Base-by-base conservation (phyloP, 2,888 invertebrate genomes). In the Hymenopus coronatus region DNA sequence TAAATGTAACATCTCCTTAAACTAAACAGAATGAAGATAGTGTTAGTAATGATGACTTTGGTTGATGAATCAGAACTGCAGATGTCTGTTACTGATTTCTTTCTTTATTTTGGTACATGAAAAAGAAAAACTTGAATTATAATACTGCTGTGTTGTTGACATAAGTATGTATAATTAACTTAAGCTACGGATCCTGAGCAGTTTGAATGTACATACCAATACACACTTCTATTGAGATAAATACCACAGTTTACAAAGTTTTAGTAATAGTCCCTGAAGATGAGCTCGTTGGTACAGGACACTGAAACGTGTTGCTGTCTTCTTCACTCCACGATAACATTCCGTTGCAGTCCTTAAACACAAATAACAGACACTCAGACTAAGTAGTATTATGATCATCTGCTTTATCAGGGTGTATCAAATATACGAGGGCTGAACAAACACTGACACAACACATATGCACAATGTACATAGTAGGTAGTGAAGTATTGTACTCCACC, bases 201-300 rank as follows among this genome's bases (percentile, higher is more conserved):
- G 54, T 70, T 70, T 70, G 20, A 70, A 70, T 70, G 54, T 70
- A 70, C 54, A 54, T 54, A 54, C 54, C 54, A 54, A 54, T 54
- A 54, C 15, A 70, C 54, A 70, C 54, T 70, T 70, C 20, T 20
- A 70, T 3, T 20, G 54, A 70, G 54, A 70, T 70, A 70, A 70
- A 70, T 70, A 70, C 20, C 54, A 54, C 54, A 70, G 54, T 70
- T 70, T 82, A 87, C 28, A 87, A 20, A 33, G 87, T 87, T 82
- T 87, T 87, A n/a, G 87, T 87, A 6, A 87, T 87, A 7, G 87
- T 87, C 82, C 87, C 87, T 82, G 87, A 87, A 87, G n/a, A 27
- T 3, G 81, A 82, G 33, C 33, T 87, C 1, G 81, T 82, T 14
- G 87, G 28, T 14, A 87, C 14, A 33, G 46, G 87, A 82, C 27